phyloP scores from a whole-genome alignment of 2,888 invertebrate genomes.

The Microctonus aethiopoides region DNA sequence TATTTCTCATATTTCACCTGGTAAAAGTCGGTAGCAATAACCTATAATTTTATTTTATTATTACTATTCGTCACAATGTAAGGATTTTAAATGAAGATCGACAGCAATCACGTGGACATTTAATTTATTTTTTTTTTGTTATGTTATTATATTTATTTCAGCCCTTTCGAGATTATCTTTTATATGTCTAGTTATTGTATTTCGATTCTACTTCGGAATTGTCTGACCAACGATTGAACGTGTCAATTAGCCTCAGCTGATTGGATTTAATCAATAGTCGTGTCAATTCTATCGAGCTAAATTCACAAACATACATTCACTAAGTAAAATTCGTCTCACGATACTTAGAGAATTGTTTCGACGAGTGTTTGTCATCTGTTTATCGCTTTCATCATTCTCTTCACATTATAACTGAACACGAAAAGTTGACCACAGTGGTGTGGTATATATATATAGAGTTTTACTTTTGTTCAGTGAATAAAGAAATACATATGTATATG shows the following conservation, averaged over 20 bases:
- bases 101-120: conserved; percentile 52
- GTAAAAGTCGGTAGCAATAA: background rate
- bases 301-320: conserved; percentile 34
- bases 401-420: background rate
- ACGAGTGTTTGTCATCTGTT: conserved; percentile 51
- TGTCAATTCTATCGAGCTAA: conserved; percentile 43
- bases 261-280: conserved; percentile 33
- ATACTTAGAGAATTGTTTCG: conserved; percentile 58
- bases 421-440: conserved; percentile 13
- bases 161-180: background rate
- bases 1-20: conserved; percentile 14
- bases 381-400: conserved; percentile 46
- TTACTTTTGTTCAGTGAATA: no score
- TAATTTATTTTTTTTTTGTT: conserved; percentile 33
- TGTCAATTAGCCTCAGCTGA: conserved; percentile 40
- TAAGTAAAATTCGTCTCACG: conserved; percentile 52
- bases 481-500: no score
- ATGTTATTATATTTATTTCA: conserved; percentile 23
- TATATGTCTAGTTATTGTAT: background rate
- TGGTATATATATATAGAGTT: no score
- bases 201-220: background rate
- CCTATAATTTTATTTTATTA: conserved; percentile 8
- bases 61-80: background rate
- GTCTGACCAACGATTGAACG: conserved; percentile 25
- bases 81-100: conserved; percentile 51